Base-by-base conservation (phyloP, 2,113 vertebrate species). In the Caretta caretta region DNA sequence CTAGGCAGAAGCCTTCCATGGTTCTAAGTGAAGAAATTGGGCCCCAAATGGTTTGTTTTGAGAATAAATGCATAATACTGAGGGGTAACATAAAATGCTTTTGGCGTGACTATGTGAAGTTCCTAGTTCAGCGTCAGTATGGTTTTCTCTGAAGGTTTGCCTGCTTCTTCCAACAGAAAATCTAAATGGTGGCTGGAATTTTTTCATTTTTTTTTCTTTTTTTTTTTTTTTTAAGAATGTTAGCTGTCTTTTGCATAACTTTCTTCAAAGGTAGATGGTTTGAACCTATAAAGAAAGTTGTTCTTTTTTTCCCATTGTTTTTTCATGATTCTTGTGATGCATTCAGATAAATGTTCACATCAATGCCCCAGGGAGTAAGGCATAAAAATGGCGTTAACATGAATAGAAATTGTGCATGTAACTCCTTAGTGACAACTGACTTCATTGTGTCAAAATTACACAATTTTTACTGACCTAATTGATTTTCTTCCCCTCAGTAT, bases 321-420 rank as follows among this genome's bases (percentile, higher is more conserved):
- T 38, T 5, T 17, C 62, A 48, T 51, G 29, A 1, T 92, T 96
- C 57, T 88, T 96, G 89, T 88, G 22, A 85, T 95, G 95, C 92
- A 95, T 86, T 75, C 81, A 86, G 90, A 96, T 94, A 96, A 96
- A 97, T 88, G 89, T 96, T 97, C 96, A 95, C 96, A 96, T 97
- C 95, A 96, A 96, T 95, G 86, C 96, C 97, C 95, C 83, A 90
- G 97, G 95, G 76, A 89, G 54, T 75, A 85, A 88, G 83, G 94
- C 92, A 98, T 97, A 97, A 97, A 95, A 98, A 95, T 96, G 94
- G 84, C 96, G 96, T 96, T 97, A 97, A 96, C 80, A 78, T 97
- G 96, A 97, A 97, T 95, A 97, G 97, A 97, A 97, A 97, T 96
- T 97, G 95, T 84, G 87, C 0, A 2, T 31, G 84, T 96, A 96